phyloP scores from a whole-genome alignment of 1,140 invertebrate species.

The Rhopalosiphum padi region DNA sequence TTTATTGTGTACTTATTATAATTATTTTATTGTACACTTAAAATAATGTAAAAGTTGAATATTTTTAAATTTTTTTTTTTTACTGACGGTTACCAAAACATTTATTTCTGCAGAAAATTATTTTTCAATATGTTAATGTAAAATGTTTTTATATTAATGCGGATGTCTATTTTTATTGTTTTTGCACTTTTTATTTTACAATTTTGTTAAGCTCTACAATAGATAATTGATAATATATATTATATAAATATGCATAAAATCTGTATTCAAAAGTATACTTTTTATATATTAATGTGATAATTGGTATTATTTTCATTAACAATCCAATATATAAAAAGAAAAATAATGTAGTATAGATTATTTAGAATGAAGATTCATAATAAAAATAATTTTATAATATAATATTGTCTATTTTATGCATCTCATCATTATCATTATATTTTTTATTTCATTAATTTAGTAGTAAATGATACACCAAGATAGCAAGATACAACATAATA shows the following conservation, averaged over 20 bases:
- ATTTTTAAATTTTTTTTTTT: constrained; percentile 47
- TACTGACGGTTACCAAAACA: constrained; percentile 45
- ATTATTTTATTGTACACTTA: constrained; percentile 43
- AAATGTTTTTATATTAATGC: constrained; percentile 48
- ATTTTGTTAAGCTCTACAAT: constrained; percentile 53
- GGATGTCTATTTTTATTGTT: constrained; percentile 51
- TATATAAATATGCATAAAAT: constrained; percentile 16
- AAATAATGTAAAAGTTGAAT: constrained; percentile 34
- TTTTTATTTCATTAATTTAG: no score
- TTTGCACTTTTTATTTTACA: constrained; percentile 56
- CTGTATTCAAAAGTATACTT: constrained; percentile 49
- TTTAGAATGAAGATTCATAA: neutral
- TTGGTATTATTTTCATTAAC: constrained; percentile 32
- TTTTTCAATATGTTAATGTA: constrained; percentile 50
- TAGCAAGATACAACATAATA: no score
- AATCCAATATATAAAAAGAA: neutral
- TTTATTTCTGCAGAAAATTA: constrained; percentile 47
- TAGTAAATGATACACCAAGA: no score
- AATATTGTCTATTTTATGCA: no score
- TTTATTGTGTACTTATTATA: constrained; percentile 40
- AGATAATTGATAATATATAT: constrained; percentile 14
- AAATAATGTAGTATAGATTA: constrained; percentile 27
- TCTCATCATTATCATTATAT: no score
- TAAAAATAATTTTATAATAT: constrained; percentile 23
- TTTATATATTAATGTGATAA: constrained; percentile 42